Conservation (phyloP, 2,888 invertebrate genomes). For the Cremastobaeus sp. region DNA sequence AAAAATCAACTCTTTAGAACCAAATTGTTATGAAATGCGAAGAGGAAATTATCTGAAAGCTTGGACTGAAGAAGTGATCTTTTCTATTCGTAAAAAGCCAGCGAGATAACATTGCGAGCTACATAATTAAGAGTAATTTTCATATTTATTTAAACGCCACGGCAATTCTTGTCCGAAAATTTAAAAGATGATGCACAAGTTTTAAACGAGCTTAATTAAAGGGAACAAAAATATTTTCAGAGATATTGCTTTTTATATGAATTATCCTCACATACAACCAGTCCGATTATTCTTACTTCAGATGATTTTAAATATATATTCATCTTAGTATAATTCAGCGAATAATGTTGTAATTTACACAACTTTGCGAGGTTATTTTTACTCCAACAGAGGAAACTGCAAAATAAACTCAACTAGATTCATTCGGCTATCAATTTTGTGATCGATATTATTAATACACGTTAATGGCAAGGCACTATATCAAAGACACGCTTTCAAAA, state of each 20-base stretch:
- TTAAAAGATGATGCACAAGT: constrained; percentile 22
- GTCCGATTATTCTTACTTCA: constrained; percentile 10
- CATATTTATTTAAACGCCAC: constrained; percentile 10
- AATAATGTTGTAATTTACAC: constrained; percentile 7
- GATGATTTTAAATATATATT: constrained; percentile 13
- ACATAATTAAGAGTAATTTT: constrained; percentile 15
- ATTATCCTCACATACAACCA: constrained; percentile 5
- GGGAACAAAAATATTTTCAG: constrained; percentile 6
- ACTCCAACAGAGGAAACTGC: no score
- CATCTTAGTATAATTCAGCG: constrained; percentile 15
- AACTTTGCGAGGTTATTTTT: constrained; percentile 5
- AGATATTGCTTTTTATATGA: constrained; percentile 8
- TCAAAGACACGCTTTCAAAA: constrained; percentile 43
- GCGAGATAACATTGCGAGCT: neutral
- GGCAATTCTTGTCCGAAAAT: constrained; percentile 3
- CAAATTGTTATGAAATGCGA: constrained; percentile 24
- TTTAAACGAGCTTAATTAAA: constrained; percentile 26
- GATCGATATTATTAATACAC: constrained; percentile 5
- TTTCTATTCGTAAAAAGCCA: constrained; percentile 3
- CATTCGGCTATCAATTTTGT: no score
- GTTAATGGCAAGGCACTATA: constrained; percentile 37
- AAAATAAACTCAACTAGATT: no score
- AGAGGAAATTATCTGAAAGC: constrained; percentile 24
- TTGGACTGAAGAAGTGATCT: constrained; percentile 42
- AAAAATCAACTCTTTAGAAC: constrained; percentile 21